Percentiles rank a stretch among this genome's conserved stretches.
Evolutionary conservation across 1,140 invertebrate genomes (phyloP).

Genomic region (Chironomus striatipennis): DNA sequence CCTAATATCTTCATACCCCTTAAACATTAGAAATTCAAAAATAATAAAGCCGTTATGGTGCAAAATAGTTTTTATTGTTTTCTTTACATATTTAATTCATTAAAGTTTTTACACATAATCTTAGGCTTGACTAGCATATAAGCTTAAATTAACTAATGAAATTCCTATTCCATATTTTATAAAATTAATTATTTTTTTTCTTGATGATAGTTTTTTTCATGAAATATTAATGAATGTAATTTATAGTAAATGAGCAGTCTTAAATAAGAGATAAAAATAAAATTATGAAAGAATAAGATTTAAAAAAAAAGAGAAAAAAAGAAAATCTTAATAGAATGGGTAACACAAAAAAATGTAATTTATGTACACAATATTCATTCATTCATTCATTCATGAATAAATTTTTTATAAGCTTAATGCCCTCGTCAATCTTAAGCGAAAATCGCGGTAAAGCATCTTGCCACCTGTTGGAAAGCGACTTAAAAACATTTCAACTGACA

Average conservation of each 20-base stretch:
- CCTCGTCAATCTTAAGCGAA: constrained; percentile 37
- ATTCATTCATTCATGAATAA: not conserved
- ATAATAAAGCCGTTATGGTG: too few species aligned
- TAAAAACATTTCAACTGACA: constrained; percentile 64
- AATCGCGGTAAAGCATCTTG: constrained; percentile 51
- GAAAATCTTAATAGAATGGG: constrained; percentile 13
- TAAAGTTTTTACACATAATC: not conserved
- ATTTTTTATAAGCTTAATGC: constrained; percentile 30
- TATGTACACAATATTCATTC: not conserved
- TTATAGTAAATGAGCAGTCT: too few species aligned
- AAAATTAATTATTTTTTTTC: not conserved
- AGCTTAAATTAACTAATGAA: not conserved
- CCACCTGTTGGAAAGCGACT: constrained; percentile 57
- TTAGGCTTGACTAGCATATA: not conserved
- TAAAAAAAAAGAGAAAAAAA: not conserved
- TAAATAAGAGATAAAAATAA: too few species aligned
- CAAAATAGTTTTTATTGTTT: not conserved
- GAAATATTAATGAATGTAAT: too few species aligned
- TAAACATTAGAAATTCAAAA: too few species aligned
- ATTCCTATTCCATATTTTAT: not conserved
- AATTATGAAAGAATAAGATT: not conserved
- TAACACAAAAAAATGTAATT: constrained; percentile 4
- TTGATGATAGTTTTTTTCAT: too few species aligned
- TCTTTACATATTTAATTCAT: not conserved
- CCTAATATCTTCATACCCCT: too few species aligned